Base-by-base conservation (phyloP, 1,140 invertebrate genomes). In the Sinonovacula constricta region DNA sequence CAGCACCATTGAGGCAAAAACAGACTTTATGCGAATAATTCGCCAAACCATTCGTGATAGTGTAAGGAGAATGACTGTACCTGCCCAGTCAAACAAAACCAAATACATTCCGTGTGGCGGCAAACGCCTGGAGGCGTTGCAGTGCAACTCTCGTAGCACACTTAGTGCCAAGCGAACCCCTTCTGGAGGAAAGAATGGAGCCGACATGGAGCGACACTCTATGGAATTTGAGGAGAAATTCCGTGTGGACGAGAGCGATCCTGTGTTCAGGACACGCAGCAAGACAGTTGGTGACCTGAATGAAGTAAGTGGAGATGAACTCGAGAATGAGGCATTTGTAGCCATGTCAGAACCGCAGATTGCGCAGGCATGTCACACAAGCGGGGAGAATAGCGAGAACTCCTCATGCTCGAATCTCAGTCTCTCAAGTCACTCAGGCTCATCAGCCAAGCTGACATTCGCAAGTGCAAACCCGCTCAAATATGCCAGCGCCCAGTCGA, bases 11-110 rank as follows among this genome's bases (percentile, higher is more conserved):
- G 97, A 98, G 89, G 98, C 98, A 90, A 94, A 97, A 83, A 97
- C 98, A 90, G 96, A 97, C 81, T 98, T 99, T 93, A 93, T 99
- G 80, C 97, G 97, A 91, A 98, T 97, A 57, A 98, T 99, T 83
- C 93, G 97, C 65, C 97, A 98, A 92, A 98, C 98, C 53, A 99
- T 99, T 79, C 93, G 97, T 70, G 97, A 99, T 72, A 87, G 88
- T 87, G 85, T 91, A 71, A 85, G 88, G 45, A 88, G 83, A 79
- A 88, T 90, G 86, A 83, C 82, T 5, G 68, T 88, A 15, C 86
- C 86, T 51, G 30, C 68, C 24, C 53, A 76, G 53, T 53, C 70
- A n/a, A 49, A 30, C 28, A 82, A 80, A 60, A 81, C 53, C 24
- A 82, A 80, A 74, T 85, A 85, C 68, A 81, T 85, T 78, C 84